Conservation (phyloP, 2,113 vertebrate genomes). For the Corythaeola cristata region DNA sequence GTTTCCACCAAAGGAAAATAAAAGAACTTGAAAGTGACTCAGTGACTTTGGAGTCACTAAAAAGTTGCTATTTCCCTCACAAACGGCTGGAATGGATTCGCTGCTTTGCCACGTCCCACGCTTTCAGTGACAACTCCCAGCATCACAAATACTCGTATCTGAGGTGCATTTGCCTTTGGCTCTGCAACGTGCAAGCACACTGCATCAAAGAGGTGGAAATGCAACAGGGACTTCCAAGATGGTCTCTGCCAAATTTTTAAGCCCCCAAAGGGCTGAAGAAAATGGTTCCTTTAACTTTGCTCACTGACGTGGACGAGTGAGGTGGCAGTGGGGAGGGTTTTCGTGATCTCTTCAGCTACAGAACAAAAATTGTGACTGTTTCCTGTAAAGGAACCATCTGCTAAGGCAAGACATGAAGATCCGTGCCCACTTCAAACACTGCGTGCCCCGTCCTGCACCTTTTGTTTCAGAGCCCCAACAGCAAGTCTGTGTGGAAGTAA, state of each 20-base stretch:
- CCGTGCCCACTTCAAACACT: background rate
- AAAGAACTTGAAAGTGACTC: background rate
- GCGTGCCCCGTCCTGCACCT: rapidly evolving
- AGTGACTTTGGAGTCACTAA: background rate
- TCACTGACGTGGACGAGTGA: background rate
- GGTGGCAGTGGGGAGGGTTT: background rate
- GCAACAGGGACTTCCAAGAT: background rate
- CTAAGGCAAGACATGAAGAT: background rate
- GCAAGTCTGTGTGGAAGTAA: background rate
- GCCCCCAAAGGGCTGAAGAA: background rate
- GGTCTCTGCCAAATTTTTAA: background rate
- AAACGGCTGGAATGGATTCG: background rate
- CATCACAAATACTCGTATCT: background rate
- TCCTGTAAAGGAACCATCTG: background rate
- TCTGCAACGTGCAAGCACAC: background rate
- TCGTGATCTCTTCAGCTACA: background rate
- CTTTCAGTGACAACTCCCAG: background rate
- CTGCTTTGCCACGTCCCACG: background rate
- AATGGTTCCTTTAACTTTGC: background rate
- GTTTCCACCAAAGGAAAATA: background rate
- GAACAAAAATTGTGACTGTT: background rate
- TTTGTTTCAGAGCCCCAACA: background rate
- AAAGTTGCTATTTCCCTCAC: background rate
- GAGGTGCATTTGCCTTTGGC: background rate
- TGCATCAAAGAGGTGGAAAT: background rate